phyloP scores from a whole-genome alignment of 2,888 invertebrate species.

The Danaus chrysippus region DNA sequence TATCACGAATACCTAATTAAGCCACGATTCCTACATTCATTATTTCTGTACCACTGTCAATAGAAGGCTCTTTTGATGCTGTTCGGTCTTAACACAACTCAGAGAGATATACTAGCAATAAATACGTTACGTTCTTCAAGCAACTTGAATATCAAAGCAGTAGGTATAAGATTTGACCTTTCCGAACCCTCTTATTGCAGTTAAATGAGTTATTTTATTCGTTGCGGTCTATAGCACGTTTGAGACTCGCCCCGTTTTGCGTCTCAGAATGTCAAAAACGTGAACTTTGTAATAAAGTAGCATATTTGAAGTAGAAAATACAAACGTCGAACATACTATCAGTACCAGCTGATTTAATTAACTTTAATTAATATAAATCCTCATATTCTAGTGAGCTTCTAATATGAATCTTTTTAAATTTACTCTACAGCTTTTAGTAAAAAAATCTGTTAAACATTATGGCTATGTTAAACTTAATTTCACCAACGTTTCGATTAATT shows the following conservation, averaged over 20 bases:
- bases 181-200: conserved; percentile 8
- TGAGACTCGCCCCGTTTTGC: conserved; percentile 25
- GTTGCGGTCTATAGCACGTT: conserved; percentile 22
- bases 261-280: conserved; percentile 32
- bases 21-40: conserved; percentile 13
- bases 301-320: conserved; percentile 17
- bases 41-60: background rate
- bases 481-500: too few species aligned
- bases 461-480: too few species aligned
- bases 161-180: background rate
- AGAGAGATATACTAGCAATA: background rate
- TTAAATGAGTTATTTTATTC: conserved; percentile 27
- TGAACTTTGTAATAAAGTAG: conserved; percentile 33
- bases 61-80: background rate
- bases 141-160: background rate
- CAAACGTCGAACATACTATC: background rate
- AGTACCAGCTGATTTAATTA: background rate
- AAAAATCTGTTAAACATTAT: too few species aligned
- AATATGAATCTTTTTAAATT: too few species aligned
- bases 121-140: too few species aligned
- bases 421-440: too few species aligned
- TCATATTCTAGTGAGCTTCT: too few species aligned
- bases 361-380: background rate
- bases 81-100: background rate
- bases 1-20: conserved; percentile 28